Base-by-base conservation (phyloP, 2,888 invertebrate species). In the Microchrysa polita region DNA sequence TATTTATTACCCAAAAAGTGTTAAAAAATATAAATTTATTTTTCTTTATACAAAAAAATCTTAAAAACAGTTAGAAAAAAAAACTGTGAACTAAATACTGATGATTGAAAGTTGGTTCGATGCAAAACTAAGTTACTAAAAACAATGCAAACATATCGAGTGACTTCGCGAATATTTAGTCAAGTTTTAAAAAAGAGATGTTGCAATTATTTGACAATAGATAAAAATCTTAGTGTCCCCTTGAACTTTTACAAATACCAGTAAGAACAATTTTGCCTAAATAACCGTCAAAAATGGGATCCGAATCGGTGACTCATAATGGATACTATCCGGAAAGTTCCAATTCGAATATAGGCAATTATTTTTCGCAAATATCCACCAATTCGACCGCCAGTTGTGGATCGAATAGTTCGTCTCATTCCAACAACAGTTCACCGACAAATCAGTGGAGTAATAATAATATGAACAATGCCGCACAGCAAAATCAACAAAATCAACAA, bases 291-390 rank as follows among this genome's bases (percentile, higher is more conserved):
- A 67, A 72, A 65, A 79, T 79, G 79, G 74, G 77, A 18, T 76
- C 78, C 48, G 79, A 79, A 23, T 73, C 79, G 65, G 72, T 75
- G 14, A 78, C 82, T n/a, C 83, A 82, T 75, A 79, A 78, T 75
- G 80, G 81, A 72, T 84, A 82, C 79, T 84, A 81, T 73, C 81
- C 81, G 77, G 83, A 84, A 76, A 82, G 82, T 65, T 79, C 81
- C 16, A 83, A 78, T 76, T 77, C 79, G 12, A 79, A 80, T 20
- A 53, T 84, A 67, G 81, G 81, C 77, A 82, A 83, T 76, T 83
- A 83, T 74, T 82, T 83, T 67, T 79, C 81, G 0, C 76, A 76
- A 72, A 52, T 74, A 1, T 80, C 79, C 5, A 60, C 27, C 27
- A 55, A 61, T 16, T 60, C 63, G 9, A 40, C 69, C 16, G 18